Conservation (phyloP, 1,140 invertebrate species). For the Marisa cornuarietis region DNA sequence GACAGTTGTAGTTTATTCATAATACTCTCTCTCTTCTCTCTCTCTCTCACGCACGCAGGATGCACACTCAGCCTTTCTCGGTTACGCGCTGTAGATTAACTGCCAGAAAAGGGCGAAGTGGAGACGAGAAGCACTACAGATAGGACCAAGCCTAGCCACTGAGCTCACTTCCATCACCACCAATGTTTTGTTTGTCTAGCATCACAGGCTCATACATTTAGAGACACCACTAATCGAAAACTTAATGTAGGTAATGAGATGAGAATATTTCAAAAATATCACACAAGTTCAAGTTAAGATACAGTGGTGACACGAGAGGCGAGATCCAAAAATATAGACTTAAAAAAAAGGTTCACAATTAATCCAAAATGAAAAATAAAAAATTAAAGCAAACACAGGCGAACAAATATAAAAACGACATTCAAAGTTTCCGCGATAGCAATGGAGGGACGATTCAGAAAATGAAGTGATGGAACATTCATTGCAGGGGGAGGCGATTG, state of each 20-base stretch:
- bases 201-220: neutral
- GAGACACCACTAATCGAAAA: neutral
- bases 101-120: neutral
- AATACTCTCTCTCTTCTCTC: neutral
- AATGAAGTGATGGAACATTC: neutral
- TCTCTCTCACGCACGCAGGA: neutral
- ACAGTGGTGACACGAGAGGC: no score
- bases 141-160: neutral
- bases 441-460: neutral
- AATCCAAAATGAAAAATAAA: neutral
- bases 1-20: neutral
- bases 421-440: neutral
- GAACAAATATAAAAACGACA: neutral
- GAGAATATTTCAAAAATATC: no score
- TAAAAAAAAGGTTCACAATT: neutral
- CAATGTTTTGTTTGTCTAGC: neutral
- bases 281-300: no score
- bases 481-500: neutral
- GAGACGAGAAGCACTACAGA: neutral
- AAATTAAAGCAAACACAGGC: neutral
- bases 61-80: neutral
- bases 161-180: neutral
- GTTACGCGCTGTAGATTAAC: neutral
- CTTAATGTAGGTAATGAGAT: neutral
- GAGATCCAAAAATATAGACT: neutral